Conservation (phyloP, 2,797 vertebrate species). For the Spatula versicolor region DNA sequence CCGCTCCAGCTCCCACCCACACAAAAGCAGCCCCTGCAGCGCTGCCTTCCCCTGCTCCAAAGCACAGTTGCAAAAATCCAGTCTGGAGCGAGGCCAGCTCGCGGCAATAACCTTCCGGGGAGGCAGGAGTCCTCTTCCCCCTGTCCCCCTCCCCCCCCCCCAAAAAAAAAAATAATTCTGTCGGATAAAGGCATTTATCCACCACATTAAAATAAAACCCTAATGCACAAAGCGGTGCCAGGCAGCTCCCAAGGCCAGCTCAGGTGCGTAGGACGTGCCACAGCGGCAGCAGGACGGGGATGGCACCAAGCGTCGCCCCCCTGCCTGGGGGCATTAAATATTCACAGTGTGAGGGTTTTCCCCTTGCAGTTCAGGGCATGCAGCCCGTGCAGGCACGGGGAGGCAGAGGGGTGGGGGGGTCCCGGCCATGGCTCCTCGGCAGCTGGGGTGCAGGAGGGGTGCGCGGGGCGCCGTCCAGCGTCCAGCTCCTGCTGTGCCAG, state of each 20-base stretch:
- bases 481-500: not conserved
- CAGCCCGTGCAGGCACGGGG: not conserved
- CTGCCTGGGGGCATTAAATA: slow-evolving; percentile 41
- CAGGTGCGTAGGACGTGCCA: not conserved
- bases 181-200: slow-evolving; percentile 11
- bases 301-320: not conserved
- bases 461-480: not conserved
- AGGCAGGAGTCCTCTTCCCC: not conserved
- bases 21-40: not conserved
- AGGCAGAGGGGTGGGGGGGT: not conserved
- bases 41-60: not conserved
- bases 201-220: not conserved
- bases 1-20: not conserved
- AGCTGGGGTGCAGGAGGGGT: not conserved
- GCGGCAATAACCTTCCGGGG: not conserved
- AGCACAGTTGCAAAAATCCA: not conserved
- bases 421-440: not conserved
- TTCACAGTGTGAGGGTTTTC: slow-evolving; percentile 66
- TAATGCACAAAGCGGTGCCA: not conserved
- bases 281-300: not conserved
- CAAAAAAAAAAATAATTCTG: not conserved
- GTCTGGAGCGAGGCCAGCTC: slow-evolving; percentile 47
- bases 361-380: not conserved
- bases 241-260: slow-evolving; percentile 13
- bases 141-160: too few relatives aligned